These are phyloP conservation scores for Plebejus melissa DNA, from an alignment of 2,888 invertebrate genomes.

Conservation along the genomic window DNA sequence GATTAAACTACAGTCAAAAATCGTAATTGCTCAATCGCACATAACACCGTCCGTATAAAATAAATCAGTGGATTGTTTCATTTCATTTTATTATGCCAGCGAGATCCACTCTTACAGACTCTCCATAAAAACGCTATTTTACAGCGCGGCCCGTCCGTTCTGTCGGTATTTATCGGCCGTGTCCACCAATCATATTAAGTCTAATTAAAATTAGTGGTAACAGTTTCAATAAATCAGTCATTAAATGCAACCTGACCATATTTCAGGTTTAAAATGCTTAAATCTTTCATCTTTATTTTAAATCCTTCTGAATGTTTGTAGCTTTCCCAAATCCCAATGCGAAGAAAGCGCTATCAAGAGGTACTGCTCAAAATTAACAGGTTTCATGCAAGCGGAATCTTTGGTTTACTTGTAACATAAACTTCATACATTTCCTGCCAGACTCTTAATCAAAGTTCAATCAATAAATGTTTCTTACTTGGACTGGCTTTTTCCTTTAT, in stretches of 20 bases:
- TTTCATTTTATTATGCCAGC: slow-evolving; percentile 71
- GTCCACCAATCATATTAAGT: slow-evolving; percentile 13
- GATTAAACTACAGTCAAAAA: too few relatives aligned
- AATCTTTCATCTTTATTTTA: neutral
- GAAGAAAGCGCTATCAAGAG: neutral
- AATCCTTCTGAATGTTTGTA: neutral
- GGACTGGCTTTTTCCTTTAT: neutral
- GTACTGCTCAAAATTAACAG: neutral
- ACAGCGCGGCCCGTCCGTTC: slow-evolving; percentile 27
- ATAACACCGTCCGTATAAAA: slow-evolving; percentile 61
- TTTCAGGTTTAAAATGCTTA: neutral
- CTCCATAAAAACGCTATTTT: slow-evolving; percentile 60
- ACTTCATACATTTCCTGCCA: too few relatives aligned
- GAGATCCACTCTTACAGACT: slow-evolving; percentile 55
- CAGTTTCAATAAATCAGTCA: neutral
- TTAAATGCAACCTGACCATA: neutral
- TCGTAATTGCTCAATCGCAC: slow-evolving; percentile 40
- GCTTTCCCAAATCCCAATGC: too few relatives aligned
- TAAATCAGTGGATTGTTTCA: slow-evolving; percentile 74
- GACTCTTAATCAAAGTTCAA: too few relatives aligned
- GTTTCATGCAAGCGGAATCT: neutral
- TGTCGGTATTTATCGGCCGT: neutral
- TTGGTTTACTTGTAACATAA: too few relatives aligned
- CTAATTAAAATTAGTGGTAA: slow-evolving; percentile 14
- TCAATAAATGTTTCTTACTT: neutral